phyloP scores from a whole-genome alignment of 2,888 invertebrate genomes.

The Cheilosia soror region DNA sequence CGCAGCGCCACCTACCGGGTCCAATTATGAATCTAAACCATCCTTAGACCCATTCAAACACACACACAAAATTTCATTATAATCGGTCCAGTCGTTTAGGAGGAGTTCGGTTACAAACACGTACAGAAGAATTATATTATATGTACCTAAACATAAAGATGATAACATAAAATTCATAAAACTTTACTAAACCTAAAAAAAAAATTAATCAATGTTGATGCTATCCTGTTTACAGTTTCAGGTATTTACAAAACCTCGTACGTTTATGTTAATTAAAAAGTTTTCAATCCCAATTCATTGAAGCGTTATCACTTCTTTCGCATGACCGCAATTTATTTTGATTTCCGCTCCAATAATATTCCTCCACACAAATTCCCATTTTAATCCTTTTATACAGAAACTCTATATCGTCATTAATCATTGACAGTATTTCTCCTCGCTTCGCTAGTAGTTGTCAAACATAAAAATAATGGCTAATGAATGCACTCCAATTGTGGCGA shows the following conservation, averaged over 20 bases:
- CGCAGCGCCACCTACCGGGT: too few species aligned
- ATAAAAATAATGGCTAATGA: slow-evolving; percentile 62
- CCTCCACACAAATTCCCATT: slow-evolving; percentile 2
- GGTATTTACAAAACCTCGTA: neutral
- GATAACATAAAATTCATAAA: too few species aligned
- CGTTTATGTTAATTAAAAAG: neutral
- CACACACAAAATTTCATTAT: too few species aligned
- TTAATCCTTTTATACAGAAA: slow-evolving; percentile 15
- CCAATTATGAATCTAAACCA: too few species aligned
- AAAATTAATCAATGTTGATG: too few species aligned
- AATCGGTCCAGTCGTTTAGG: too few species aligned
- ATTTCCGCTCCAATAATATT: slow-evolving; percentile 22
- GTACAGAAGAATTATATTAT: too few species aligned
- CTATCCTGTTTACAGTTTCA: neutral
- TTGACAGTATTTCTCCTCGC: slow-evolving; percentile 15
- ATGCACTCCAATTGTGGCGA: slow-evolving; percentile 35
- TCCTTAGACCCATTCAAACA: too few species aligned
- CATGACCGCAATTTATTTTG: slow-evolving; percentile 15
- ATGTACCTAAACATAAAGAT: too few species aligned
- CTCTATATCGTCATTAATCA: slow-evolving; percentile 45
- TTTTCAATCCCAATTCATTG: neutral
- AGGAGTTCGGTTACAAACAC: too few species aligned
- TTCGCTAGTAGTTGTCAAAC: slow-evolving; percentile 50
- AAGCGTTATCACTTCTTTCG: neutral
- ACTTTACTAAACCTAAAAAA: too few species aligned